These are phyloP conservation scores for Philypnodon macrostomus DNA, from an alignment of 2,797 vertebrate genomes.

Conservation along the genomic window DNA sequence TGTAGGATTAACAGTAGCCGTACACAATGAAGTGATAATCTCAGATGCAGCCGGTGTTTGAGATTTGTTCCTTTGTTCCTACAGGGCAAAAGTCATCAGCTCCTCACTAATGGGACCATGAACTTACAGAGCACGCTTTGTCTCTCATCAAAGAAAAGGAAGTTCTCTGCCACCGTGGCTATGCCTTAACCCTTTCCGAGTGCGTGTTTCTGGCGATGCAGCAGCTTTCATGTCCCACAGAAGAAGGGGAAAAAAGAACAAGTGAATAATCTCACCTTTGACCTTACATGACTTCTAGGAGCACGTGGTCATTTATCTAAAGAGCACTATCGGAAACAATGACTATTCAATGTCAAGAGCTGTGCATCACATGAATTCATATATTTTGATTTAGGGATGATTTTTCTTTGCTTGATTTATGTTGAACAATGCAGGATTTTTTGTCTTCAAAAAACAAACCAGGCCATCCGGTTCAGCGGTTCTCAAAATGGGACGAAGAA, in stretches of 20 bases:
- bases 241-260: slow-evolving; percentile 64
- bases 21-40: slow-evolving; percentile 34
- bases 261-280: slow-evolving; percentile 69
- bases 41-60: slow-evolving; percentile 26
- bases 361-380: slow-evolving; percentile 36
- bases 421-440: slow-evolving; percentile 49
- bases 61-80: slow-evolving; percentile 54
- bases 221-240: slow-evolving; percentile 77
- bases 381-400: slow-evolving; percentile 35
- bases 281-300: slow-evolving; percentile 50
- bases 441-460: slow-evolving; percentile 73
- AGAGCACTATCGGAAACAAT: slow-evolving; percentile 43
- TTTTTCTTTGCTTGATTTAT: slow-evolving; percentile 57
- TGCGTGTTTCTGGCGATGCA: slow-evolving; percentile 51
- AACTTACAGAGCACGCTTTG: slow-evolving; percentile 68
- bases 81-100: slow-evolving; percentile 48
- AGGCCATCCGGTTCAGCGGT: slow-evolving; percentile 89
- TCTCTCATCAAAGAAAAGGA: slow-evolving; percentile 74
- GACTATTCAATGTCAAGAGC: slow-evolving; percentile 39
- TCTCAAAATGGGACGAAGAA: slow-evolving; percentile 74
- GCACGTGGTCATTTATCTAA: slow-evolving; percentile 64
- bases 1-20: slow-evolving; percentile 29
- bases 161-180: slow-evolving; percentile 57
- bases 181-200: slow-evolving; percentile 56
- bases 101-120: slow-evolving; percentile 43